Percentiles rank a stretch among this genome's conserved stretches.
Evolutionary conservation across 2,113 vertebrate genomes (phyloP).

Genomic region (Engystomops pustulosus): DNA sequence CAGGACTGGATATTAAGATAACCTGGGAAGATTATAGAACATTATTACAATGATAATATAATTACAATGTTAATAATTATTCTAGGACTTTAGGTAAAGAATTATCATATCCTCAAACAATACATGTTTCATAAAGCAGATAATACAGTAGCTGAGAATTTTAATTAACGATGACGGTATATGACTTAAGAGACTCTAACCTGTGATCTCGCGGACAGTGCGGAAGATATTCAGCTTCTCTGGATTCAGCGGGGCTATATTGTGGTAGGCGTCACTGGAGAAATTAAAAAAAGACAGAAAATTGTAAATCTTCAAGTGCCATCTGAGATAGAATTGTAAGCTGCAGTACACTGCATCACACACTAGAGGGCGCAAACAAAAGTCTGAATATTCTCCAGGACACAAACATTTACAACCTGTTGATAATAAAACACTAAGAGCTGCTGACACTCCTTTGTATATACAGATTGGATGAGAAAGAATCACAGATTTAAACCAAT

Average conservation of each 20-base stretch:
- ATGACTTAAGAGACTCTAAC: constrained; percentile 69
- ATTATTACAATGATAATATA: neutral
- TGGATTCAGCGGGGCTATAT: constrained; percentile 90
- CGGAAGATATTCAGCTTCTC: constrained; percentile 91
- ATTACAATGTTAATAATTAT: too few relatives aligned
- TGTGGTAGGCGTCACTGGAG: constrained; percentile 92
- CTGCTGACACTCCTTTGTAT: neutral
- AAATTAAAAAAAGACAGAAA: constrained; percentile 45
- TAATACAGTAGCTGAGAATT: neutral
- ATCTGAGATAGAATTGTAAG: neutral
- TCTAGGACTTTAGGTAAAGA: too few relatives aligned
- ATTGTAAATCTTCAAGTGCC: neutral
- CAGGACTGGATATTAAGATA: constrained; percentile 97
- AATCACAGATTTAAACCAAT: neutral
- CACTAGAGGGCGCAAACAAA: constrained; percentile 39
- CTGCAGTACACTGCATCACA: constrained; percentile 17
- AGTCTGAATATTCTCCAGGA: neutral
- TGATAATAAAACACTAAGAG: neutral
- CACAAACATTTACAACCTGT: neutral
- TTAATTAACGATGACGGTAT: neutral
- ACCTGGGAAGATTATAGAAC: constrained; percentile 72
- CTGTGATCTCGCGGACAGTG: constrained; percentile 96
- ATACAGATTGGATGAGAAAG: neutral
- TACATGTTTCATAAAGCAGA: neutral
- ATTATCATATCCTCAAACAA: too few relatives aligned